These are phyloP conservation scores for Trogon melanurus DNA, from an alignment of 2,113 vertebrate genomes.

Conservation along the genomic window DNA sequence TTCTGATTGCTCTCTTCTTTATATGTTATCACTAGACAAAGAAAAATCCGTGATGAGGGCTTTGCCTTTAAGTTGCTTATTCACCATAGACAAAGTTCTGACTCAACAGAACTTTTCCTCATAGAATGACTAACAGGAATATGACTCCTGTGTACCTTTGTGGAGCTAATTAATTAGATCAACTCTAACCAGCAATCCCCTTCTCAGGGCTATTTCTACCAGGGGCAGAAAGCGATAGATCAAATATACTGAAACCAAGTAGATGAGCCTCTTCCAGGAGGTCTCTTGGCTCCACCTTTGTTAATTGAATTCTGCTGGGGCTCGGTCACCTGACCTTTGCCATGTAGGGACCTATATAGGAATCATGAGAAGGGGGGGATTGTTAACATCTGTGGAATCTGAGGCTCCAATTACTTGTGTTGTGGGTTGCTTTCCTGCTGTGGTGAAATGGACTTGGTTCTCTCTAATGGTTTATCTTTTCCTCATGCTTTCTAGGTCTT, in stretches of 20 bases:
- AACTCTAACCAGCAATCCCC: not conserved
- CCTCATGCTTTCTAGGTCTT: not conserved
- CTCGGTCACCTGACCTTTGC: not conserved
- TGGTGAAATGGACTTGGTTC: rapidly evolving
- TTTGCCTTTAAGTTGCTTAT: not conserved
- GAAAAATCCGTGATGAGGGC: not conserved
- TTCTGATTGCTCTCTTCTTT: not conserved
- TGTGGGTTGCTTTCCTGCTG: not conserved
- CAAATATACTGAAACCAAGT: not conserved
- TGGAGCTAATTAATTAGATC: not conserved
- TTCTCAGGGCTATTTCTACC: not conserved
- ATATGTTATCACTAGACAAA: not conserved
- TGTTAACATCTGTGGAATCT: not conserved
- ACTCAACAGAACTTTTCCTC: not conserved
- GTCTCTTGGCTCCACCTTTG: not conserved
- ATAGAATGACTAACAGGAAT: not conserved
- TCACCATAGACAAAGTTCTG: not conserved
- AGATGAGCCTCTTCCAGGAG: not conserved
- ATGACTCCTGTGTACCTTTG: not conserved
- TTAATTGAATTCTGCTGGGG: not conserved
- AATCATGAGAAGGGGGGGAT: rapidly evolving
- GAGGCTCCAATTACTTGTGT: not conserved
- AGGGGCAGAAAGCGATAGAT: not conserved
- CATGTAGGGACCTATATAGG: not conserved
- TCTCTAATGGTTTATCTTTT: not conserved